Base-by-base conservation (phyloP, 1,140 invertebrate species). In the Oryctes rhinoceros region DNA sequence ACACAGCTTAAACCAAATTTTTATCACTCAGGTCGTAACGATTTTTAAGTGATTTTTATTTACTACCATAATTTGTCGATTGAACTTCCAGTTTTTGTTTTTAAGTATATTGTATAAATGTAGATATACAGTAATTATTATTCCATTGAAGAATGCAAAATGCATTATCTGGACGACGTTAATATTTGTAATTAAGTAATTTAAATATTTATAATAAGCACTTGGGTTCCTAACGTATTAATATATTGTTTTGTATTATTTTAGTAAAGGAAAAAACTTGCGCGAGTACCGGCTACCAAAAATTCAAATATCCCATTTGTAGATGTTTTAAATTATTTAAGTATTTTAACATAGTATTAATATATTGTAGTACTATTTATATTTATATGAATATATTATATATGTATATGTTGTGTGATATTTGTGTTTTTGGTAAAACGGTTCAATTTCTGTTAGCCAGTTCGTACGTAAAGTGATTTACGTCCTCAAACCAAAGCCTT, bases 221-320 rank as follows among this genome's bases (percentile, higher is more conserved):
- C 85, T 85, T 86, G 85, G 53, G 86, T 87, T 87, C 86, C 86
- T 87, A 87, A 87, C 86, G 84, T 86, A 84, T 82, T 84, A 81
- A 83, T 84, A 82, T 82, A 82, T 80, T 78, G 78, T 80, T 79
- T 81, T 81, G 78, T 81, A 81, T 82, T 84, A 82, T 78, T 81
- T 85, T 81, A 59, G 53, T 83, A 82, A 79, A 81, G 79, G 80
- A 77, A 76, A 49, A 80, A 76, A 47, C 65, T 35, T 76, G 48
- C 47, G 79, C 48, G 18, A n/a, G 79, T 76, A n/a, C 79, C 79
- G 49, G 67, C 44, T 80, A 76, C 79, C 79, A 76, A 80, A 80
- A 80, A 48, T 71, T 11, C 79, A 80, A 80, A 80, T 80, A 76
- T 80, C 71, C 9, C 24, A 7, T 65, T 18, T 76, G 47, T 48